phyloP scores from a whole-genome alignment of 2,888 invertebrate species.

The Drosophila melanosoma region DNA sequence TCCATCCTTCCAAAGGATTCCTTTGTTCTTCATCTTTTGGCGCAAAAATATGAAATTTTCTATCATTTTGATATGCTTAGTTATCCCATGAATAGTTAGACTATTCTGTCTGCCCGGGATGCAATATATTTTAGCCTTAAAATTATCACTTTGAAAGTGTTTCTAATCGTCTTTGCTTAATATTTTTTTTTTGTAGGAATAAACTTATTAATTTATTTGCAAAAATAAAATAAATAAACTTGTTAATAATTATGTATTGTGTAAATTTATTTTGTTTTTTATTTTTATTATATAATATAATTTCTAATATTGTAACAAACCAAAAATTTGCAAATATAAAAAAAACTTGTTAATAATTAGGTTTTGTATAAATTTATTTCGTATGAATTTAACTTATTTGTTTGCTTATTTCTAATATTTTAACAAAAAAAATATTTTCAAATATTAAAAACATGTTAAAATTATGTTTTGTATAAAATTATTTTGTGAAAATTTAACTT shows the following conservation, averaged over 20 bases:
- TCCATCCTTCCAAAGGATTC: not conserved
- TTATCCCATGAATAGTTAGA: conserved; percentile 24
- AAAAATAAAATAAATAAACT: not conserved
- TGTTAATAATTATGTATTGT: not conserved
- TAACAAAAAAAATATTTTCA: no score
- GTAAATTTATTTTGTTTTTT: not conserved
- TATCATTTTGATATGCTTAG: conserved; percentile 24
- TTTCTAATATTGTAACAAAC: no score
- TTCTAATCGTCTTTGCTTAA: not conserved
- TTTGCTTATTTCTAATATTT: no score
- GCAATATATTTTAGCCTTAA: not conserved
- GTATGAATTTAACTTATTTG: not conserved
- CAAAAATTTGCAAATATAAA: not conserved
- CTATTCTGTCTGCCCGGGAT: not conserved
- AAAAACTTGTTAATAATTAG: not conserved
- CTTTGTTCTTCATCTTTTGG: conserved; percentile 1
- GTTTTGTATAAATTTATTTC: not conserved
- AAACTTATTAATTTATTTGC: not conserved
- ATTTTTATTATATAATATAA: no score
- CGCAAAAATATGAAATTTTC: conserved; percentile 44
- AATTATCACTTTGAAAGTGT: not conserved
- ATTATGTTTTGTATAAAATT: no score
- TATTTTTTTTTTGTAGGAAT: not conserved
- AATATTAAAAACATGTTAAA: no score
- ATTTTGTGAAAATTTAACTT: no score